Evolutionary conservation across 2,888 invertebrate species (phyloP), one percentile per base, ranked within the genome.

Genomic region (Leucophenga montana): DNA sequence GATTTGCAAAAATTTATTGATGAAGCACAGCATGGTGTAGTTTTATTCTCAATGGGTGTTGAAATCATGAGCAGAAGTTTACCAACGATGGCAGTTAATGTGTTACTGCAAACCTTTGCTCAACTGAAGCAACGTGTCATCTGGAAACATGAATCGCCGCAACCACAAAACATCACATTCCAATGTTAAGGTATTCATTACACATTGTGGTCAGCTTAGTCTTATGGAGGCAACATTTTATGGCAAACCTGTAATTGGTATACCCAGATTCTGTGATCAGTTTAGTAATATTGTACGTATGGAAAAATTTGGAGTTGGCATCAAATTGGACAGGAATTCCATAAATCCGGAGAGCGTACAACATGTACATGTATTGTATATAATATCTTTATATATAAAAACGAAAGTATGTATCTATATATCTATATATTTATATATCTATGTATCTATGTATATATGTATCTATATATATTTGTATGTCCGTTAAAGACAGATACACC

Each of bases 251-350:
- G 76, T 89, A 2, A 73, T 90, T 22, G 89, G 88, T 4, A 85
- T 90, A 66, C 90, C 90, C 0, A 78, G 90, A 18, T 88, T 88
- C 67, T 88, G 83, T 1, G 90, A 90, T 78, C 90, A 90, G 79
- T 83, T 86, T 64, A 73, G 87, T 27, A 90, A 90, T 74, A 88
- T 90, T 78, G 84, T 78, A 2, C 85, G 85, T 44, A 88, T 89
- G 0, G 86, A 81, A 62, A 69, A 76, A 0, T 75, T 79, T 27
- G 90, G 90, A 6, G 87, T 82, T 76, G 90, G 86, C 0, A 68
- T 87, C 3, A 77, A 70, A 13, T 72, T 90, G 22, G 82, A 86
- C 16, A 5, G 33, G 33, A 33, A 33, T 33, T 5, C 33, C 4
- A 5, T 33, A 33, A 33, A 8, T 33, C 4, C 8, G 33, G 4